These are phyloP conservation scores for Bombus superbus DNA, from an alignment of 1,140 invertebrate species.

Conservation along the genomic window DNA sequence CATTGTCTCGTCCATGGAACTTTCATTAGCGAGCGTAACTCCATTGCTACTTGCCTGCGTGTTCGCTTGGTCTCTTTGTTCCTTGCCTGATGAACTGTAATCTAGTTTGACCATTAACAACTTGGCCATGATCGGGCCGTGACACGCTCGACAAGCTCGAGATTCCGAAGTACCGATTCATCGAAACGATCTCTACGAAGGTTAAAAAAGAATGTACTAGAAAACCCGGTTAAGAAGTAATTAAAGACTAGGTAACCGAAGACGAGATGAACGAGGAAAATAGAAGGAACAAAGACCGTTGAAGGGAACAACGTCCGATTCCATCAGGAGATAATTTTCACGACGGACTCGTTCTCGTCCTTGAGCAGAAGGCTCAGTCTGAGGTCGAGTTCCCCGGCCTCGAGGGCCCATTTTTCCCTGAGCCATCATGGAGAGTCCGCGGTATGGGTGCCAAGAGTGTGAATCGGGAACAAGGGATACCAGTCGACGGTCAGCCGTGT, in stretches of 20 bases:
- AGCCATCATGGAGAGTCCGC: slow-evolving; percentile 88
- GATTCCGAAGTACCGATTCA: background rate
- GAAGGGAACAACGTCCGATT: background rate
- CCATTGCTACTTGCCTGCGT: background rate
- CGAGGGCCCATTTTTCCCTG: slow-evolving; percentile 82
- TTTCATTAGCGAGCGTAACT: background rate
- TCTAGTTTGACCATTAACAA: background rate
- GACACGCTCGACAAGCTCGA: background rate
- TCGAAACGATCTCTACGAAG: background rate
- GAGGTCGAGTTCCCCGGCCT: slow-evolving; percentile 81
- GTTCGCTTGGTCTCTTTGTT: slow-evolving; percentile 1
- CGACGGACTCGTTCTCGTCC: slow-evolving; percentile 77
- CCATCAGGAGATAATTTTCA: slow-evolving; percentile 81
- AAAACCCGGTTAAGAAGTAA: background rate
- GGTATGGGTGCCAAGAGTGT: slow-evolving; percentile 87
- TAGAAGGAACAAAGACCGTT: background rate
- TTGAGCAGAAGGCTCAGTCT: slow-evolving; percentile 79
- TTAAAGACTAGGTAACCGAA: background rate
- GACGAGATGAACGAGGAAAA: background rate
- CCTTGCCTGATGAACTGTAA: background rate
- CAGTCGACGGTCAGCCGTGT: slow-evolving; percentile 91
- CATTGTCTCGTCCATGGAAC: background rate
- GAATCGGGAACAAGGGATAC: slow-evolving; percentile 94
- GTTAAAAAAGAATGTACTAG: background rate
- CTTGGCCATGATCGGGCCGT: background rate